Conservation (phyloP, 1,140 invertebrate species). For the Drosophila eugracilis region DNA sequence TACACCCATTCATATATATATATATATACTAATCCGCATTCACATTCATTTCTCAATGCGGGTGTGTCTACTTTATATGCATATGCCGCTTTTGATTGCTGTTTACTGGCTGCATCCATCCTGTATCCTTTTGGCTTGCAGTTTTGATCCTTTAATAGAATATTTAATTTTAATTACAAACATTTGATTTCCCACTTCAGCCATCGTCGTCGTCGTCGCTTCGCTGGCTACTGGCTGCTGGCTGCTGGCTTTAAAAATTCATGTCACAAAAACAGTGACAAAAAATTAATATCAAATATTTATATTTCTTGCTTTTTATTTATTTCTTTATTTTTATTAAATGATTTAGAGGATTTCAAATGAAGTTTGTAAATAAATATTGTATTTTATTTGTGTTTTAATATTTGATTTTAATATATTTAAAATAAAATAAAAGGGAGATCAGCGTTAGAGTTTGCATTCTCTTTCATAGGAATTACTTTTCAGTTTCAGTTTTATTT, state of each 20-base stretch:
- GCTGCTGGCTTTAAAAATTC: constrained; percentile 65
- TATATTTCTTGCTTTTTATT: too few relatives aligned
- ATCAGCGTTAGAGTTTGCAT: too few relatives aligned
- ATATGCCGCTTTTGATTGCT: constrained; percentile 72
- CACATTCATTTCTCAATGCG: constrained; percentile 1
- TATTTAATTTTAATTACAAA: constrained; percentile 84
- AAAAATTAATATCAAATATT: too few relatives aligned
- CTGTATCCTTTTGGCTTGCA: constrained; percentile 72
- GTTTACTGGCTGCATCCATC: constrained; percentile 68
- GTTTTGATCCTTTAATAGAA: constrained; percentile 83
- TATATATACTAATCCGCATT: constrained; percentile 20
- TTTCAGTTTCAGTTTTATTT: too few relatives aligned
- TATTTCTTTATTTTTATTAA: too few relatives aligned
- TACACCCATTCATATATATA: constrained; percentile 11
- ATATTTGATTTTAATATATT: too few relatives aligned
- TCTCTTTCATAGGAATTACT: too few relatives aligned
- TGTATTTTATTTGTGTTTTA: not conserved
- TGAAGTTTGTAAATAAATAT: not conserved
- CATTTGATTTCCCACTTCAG: constrained; percentile 83
- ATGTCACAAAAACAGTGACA: constrained; percentile 37
- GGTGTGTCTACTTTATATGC: constrained; percentile 48
- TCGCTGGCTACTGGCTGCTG: constrained; percentile 22
- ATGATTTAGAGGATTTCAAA: not conserved
- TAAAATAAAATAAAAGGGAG: not conserved
- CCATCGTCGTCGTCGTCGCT: constrained; percentile 43